A percentile compares a stretch with the other conserved stretches of the same genome.
Conservation (phyloP, 1,140 invertebrate genomes). For the Ostrea denselamellosa region DNA sequence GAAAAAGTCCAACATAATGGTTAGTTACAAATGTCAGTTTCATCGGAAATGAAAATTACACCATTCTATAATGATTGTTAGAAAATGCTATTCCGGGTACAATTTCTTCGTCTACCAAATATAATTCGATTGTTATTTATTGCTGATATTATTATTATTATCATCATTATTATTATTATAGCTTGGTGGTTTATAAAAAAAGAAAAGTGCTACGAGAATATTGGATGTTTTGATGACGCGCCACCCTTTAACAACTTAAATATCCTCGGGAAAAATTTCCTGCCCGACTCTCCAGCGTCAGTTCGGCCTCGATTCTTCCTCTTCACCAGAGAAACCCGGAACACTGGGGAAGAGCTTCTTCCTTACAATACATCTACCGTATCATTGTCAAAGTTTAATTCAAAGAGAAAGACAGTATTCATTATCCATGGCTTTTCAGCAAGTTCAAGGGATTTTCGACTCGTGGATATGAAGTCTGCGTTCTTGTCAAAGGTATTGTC, state of each 20-base stretch:
- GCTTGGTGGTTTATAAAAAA: not conserved
- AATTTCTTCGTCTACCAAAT: too few relatives aligned
- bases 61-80: too few relatives aligned
- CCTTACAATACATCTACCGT: not conserved
- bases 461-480: not conserved
- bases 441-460: not conserved
- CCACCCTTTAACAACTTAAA: not conserved
- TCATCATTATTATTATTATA: not conserved
- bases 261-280: not conserved
- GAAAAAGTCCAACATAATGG: too few relatives aligned
- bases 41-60: too few relatives aligned
- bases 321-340: not conserved
- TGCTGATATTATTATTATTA: too few relatives aligned
- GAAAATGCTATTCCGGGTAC: too few relatives aligned
- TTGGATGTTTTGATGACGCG: not conserved
- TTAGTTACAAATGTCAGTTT: too few relatives aligned
- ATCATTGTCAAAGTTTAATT: not conserved
- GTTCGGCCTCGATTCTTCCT: not conserved
- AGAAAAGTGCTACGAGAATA: not conserved
- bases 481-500: not conserved
- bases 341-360: not conserved
- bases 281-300: not conserved
- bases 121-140: too few relatives aligned
- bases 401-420: not conserved
- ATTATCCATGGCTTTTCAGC: constrained; percentile 2